Evolutionary conservation across 2,113 vertebrate species (phyloP), one percentile per base, ranked within the genome.

Genomic region (Sturnira hondurensis): DNA sequence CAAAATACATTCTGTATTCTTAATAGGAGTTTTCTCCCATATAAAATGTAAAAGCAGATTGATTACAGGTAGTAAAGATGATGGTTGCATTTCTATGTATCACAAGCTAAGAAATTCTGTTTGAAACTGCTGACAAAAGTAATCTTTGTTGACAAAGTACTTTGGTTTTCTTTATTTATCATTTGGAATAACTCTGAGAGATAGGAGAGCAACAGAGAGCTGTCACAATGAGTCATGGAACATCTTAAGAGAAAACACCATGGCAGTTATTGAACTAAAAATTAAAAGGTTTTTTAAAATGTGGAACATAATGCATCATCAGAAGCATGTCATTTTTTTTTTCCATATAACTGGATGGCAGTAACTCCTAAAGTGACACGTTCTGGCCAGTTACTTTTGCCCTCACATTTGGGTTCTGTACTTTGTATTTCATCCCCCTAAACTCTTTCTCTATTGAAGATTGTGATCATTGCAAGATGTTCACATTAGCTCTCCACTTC

Each of bases 151-250:
- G 83, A 67, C 17, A 81, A 52, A 93, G 36, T 73, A 54, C 22
- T 68, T 91, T 86, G 41, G 2, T 50, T 93, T 93, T 89, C 67
- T 82, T 92, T 47, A 71, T 67, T 81, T 90, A 86, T 77, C 33
- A 86, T 94, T 92, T 85, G 52, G 54, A 86, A 70, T 93, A 84
- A 81, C 36, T 92, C 67, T 38, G 80, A 38, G 61, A 38, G 43
- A 78, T 86, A 94, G 28, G 31, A 67, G 87, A 74, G 17, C 2
- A 17, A 14, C 19, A 89, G n/a, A n/a, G 9, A 73, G 38, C 16
- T 65, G 19, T 81, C 45, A 56, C 38, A n/a, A 1, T 73, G 28
- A 83, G 8, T 67, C 83, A 70, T 68, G 1, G 19, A 91, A 50
- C 4, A 61, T 73, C 95, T 91, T 71, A 63, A 50, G 45, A 88